Evolutionary conservation across 2,888 invertebrate genomes (phyloP), one percentile per base, ranked within the genome.

Genomic region (Pandemis cinnamomeana): DNA sequence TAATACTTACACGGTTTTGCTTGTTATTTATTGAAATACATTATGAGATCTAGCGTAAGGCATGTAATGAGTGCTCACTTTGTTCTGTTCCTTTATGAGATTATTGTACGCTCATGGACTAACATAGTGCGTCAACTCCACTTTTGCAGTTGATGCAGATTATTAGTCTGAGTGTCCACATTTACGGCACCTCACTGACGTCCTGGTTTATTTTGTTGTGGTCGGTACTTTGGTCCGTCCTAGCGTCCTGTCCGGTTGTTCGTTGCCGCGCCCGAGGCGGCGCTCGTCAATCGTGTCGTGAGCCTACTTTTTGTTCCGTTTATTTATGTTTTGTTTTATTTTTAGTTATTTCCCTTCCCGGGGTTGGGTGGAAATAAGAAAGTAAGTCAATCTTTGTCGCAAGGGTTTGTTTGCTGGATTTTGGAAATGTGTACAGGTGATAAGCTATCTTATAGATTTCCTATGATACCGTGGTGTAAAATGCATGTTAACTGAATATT

Each of bases 261-360:
- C 61, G 8, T 7, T 64, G 46, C 13, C 27, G 46, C 46, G 15
- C 15, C 48, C 36, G 69, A 8, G 41, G 67, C 61, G 61, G 46
- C 53, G 51, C 60, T 51, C 67, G 58, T 61, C 27, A 27, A 27
- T 27, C 27, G 58, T 55, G 7, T 27, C 27, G 58, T 55, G 7
- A 61, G 75, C 58, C 67, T 76, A 71, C 64, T 81, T 82, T 81
- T 80, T 79, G 80, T 84, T 85, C 84, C 83, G 82, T 86, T 84
- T 84, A 88, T 84, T 87, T 86, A 85, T 82, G 87, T 86, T 89
- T 89, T 88, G 62, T 73, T 76, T 74, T 71, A 71, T 93, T 85
- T 92, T 92, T 92, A 91, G 92, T 93, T 94, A 86, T 90, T 93
- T 90, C 86, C 90, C 88, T 87, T 84, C 84, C 87, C 85, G 88